Percentiles rank a stretch among this genome's conserved stretches.
Conservation (phyloP, 2,113 vertebrate genomes). For the Callorhinus ursinus region DNA sequence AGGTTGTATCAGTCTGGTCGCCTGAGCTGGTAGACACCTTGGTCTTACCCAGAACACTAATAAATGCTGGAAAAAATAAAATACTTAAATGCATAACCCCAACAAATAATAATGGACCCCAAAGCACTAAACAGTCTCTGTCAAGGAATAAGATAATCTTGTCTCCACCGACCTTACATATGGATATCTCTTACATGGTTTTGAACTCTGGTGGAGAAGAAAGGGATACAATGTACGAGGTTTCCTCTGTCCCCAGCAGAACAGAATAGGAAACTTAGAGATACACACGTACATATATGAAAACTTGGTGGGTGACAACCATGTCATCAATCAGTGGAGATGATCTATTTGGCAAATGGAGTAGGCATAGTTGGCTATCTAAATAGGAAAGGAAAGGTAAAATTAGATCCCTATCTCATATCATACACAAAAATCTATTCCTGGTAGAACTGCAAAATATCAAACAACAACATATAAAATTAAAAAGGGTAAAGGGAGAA, state of each 20-base stretch:
- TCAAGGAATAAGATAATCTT: not conserved
- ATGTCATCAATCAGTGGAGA: not conserved
- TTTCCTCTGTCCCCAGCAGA: not conserved
- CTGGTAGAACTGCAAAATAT: not conserved
- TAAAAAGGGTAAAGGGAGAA: not conserved
- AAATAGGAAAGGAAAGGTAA: not conserved
- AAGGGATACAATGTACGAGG: not conserved
- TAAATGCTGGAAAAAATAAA: not conserved
- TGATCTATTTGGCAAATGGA: not conserved
- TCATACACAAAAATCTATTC: not conserved
- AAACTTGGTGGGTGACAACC: not conserved
- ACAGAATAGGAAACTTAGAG: not conserved
- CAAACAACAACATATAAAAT: not conserved
- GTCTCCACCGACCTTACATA: not conserved
- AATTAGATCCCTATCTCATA: not conserved
- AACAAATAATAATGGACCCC: not conserved
- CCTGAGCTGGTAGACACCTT: not conserved
- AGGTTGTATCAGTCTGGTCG: not conserved
- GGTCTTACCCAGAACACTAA: not conserved
- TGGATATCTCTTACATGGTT: not conserved
- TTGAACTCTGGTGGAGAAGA: not conserved
- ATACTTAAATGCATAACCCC: not conserved
- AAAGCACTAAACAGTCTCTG: not conserved
- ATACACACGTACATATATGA: not conserved
- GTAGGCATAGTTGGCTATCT: not conserved